Evolutionary conservation across 2,113 vertebrate species (phyloP), one percentile per base, ranked within the genome.

Genomic region (Oophaga pumilio): DNA sequence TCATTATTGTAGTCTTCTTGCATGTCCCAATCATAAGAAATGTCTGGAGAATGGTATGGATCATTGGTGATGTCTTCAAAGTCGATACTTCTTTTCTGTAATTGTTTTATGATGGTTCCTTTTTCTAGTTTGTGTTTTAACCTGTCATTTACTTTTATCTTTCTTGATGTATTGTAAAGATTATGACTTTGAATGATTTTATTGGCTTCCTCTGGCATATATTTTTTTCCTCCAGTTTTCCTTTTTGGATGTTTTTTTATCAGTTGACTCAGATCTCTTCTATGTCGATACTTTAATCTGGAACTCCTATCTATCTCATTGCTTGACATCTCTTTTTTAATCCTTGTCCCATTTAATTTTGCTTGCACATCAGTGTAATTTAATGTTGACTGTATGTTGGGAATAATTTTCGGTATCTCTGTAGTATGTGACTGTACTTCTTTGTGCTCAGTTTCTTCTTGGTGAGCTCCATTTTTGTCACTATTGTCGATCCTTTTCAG

Each of bases 41-140:
- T 76, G 13, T 85, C 68, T 74, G 68, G 28, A 13, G 52, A 68
- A 15, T 24, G 20, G 13, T 74, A 78, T 18, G 22, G 28, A 26
- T 49, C 26, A 69, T 7, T 15, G n/a, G 10, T 12, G 22, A 14
- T 82, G 13, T 49, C 62, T 52, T 82, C 60, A 68, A 68, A 59
- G 24, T 59, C 52, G 26, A 14, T n/a, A 43, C 76, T 87, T 66
- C 85, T 80, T 80, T 87, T 87, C 24, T 87, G 52, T 28, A 86
- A 64, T 12, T 53, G 24, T 52, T 28, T 76, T 14, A 50, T 43
- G 18, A n/a, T 71, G 12, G 50, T 26, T 57, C n/a, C 20, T 86
- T 78, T 77, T 52, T 15, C 24, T 3, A 77, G 12, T 20, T 17
- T 64, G 24, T 22, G 43, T 52, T 77, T 76, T 1, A 50, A 17